These are phyloP conservation scores for Tachina grossa DNA, from an alignment of 2,888 invertebrate species.

Conservation along the genomic window DNA sequence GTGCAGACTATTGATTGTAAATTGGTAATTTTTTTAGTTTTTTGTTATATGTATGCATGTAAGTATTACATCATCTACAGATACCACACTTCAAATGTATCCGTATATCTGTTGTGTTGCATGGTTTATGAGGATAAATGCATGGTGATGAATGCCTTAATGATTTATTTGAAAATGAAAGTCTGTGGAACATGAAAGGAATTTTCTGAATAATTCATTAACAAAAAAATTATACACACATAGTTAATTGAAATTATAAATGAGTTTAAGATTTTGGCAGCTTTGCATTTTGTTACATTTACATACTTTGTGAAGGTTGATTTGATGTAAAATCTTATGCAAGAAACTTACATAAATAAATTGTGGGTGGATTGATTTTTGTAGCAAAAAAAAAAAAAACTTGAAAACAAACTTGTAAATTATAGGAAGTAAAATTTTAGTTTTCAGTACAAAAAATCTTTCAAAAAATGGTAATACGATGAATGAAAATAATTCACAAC, in stretches of 20 bases:
- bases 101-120: background rate
- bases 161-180: conserved; percentile 33
- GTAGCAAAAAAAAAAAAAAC: background rate
- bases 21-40: conserved; percentile 7
- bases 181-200: background rate
- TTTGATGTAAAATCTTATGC: background rate
- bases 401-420: background rate
- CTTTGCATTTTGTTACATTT: background rate
- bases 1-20: conserved; percentile 1
- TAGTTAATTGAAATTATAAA: conserved; percentile 9
- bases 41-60: background rate
- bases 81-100: background rate
- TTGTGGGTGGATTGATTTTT: background rate
- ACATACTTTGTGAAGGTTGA: background rate
- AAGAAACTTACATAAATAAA: background rate
- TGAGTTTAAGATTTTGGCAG: background rate
- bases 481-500: too few species aligned
- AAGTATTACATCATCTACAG: conserved; percentile 43
- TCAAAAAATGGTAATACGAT: too few species aligned
- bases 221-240: background rate
- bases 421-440: too few species aligned
- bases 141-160: background rate
- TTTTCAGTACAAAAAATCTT: too few species aligned
- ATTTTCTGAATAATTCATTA: conserved; percentile 1
- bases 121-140: background rate